Base-by-base conservation (phyloP, 2,888 invertebrate species). In the Melinopterus prodromus region DNA sequence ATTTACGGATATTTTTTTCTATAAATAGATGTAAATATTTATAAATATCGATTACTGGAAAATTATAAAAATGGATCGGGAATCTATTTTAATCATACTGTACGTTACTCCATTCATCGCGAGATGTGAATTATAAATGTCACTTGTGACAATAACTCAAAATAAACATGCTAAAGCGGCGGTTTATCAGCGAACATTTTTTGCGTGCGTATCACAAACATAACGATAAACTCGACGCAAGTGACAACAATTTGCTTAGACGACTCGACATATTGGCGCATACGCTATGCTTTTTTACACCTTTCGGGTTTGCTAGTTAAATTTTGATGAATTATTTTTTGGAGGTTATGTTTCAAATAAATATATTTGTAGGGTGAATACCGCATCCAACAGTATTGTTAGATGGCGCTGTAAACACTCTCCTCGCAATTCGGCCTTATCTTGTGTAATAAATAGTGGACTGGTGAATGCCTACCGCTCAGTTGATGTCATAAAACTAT, bases 11-110 rank as follows among this genome's bases (percentile, higher is more conserved):
- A 53, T 53, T 53, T 53, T 26, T 53, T 53, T 53, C 53, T 53
- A 53, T 53, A 53, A 53, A 53, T 53, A 53, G 53, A 53, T 53
- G 53, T 53, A 53, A 53, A 53, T 53, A 53, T 53, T 53, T 53
- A 26, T 26, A 26, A 26, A 26, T 26, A 53, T 53, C 53, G 53
- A 53, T 53, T 53, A 53, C 7, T 53, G 53, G 53, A 53, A 53
- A 53, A 53, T 26, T 53, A 53, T 53, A 53, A 53, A 53, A 53
- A 53, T 53, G 53, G 53, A 53, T 9, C 53, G 5, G 1, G 53
- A 4, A 53, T 53, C 53, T 53, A 53, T 53, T 53, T 53, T 53
- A 4, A 53, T 53, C 53, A 6, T 53, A 53, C 53, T 53, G 12
- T 53, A 53, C 53, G 53, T 9, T 53, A 53, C 9, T 12, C 53